These are phyloP conservation scores for Craseonycteris thonglongyai DNA, from an alignment of 2,113 vertebrate genomes.

Conservation along the genomic window DNA sequence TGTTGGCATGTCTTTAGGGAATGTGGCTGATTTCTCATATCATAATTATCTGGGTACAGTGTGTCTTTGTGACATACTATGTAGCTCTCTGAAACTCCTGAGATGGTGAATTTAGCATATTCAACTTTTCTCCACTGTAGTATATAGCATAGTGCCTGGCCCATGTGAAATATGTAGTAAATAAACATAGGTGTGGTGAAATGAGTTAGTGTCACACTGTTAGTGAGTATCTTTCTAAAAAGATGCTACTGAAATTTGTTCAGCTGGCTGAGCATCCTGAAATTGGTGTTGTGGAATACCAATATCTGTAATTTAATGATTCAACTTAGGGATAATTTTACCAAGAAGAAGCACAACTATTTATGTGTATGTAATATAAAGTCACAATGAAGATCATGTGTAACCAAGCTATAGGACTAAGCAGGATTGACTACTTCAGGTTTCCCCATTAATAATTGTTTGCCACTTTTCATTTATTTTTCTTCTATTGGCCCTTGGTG, in stretches of 20 bases:
- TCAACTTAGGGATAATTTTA: not conserved
- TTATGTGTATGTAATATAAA: not conserved
- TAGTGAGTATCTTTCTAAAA: not conserved
- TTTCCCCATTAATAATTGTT: not conserved
- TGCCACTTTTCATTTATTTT: constrained; percentile 23
- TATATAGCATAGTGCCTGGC: not conserved
- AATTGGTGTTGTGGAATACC: not conserved
- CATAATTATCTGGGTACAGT: not conserved
- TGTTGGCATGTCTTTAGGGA: not conserved
- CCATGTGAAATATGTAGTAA: not conserved
- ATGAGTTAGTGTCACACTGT: not conserved
- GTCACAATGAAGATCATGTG: not conserved
- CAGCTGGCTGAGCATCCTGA: not conserved
- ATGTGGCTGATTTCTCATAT: not conserved
- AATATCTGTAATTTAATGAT: not conserved
- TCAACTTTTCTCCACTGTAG: not conserved
- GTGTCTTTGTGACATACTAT: not conserved
- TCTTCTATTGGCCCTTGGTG: not conserved
- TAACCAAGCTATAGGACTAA: not conserved
- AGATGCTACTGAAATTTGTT: not conserved
- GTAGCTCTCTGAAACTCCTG: not conserved
- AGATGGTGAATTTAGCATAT: not conserved
- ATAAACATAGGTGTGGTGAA: not conserved
- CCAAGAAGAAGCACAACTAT: not conserved
- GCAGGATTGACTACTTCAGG: not conserved